Conservation (phyloP, 2,113 vertebrate species). For the Parotia lawesii region DNA sequence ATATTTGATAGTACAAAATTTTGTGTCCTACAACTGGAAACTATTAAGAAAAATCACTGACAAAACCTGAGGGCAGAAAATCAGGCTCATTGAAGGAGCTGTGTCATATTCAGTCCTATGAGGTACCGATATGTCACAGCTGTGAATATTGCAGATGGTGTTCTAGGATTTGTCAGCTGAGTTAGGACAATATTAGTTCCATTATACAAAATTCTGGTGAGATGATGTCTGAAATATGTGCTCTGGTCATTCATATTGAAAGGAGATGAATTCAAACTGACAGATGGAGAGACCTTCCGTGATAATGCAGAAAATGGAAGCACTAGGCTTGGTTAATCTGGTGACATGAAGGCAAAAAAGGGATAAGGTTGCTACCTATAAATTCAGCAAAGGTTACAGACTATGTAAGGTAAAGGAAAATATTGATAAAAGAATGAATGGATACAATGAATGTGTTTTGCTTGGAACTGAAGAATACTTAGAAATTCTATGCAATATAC, state of each 20-base stretch:
- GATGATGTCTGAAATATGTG: neutral
- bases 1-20: neutral
- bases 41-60: neutral
- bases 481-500: neutral
- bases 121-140: neutral
- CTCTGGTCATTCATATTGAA: neutral
- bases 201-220: neutral
- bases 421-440: neutral
- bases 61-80: neutral
- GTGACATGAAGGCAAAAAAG: neutral
- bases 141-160: neutral
- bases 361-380: neutral
- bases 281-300: neutral
- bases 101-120: neutral
- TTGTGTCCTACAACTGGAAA: neutral
- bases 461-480: neutral
- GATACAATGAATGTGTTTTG: neutral
- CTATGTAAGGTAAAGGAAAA: neutral
- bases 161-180: neutral
- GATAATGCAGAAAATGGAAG: neutral
- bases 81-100: neutral
- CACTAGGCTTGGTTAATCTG: neutral
- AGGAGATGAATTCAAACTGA: neutral
- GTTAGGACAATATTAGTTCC: neutral
- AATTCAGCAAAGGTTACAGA: neutral